Percentiles rank a stretch among this genome's conserved stretches.
Conservation (phyloP, 2,113 vertebrate species). For the Bombycilla garrulus region DNA sequence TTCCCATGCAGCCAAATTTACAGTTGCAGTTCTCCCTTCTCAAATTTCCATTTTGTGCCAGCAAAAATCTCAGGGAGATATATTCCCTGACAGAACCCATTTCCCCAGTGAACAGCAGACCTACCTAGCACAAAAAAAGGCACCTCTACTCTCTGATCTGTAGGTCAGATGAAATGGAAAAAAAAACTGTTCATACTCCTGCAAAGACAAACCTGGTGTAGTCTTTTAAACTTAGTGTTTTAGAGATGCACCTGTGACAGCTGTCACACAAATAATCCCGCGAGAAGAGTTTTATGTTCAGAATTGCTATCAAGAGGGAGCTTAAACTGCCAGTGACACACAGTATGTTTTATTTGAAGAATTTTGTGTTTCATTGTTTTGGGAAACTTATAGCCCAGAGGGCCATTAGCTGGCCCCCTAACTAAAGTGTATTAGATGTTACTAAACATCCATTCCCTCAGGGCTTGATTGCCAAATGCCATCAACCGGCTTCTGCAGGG, state of each 20-base stretch:
- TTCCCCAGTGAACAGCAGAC: not conserved
- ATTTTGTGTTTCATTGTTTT: not conserved
- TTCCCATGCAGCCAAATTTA: not conserved
- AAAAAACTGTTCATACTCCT: accelerated
- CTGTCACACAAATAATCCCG: not conserved
- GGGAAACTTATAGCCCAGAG: not conserved
- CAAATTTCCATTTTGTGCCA: not conserved
- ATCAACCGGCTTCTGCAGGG: not conserved
- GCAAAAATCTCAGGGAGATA: not conserved
- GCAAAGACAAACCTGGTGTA: not conserved
- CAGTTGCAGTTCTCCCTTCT: not conserved
- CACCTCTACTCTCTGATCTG: not conserved
- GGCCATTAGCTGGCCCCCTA: not conserved
- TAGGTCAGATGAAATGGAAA: not conserved
- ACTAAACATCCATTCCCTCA: not conserved
- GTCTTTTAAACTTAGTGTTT: not conserved
- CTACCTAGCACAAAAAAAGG: not conserved
- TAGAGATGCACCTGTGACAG: not conserved
- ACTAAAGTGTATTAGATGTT: not conserved
- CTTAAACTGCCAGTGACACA: not conserved
- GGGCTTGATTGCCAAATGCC: not conserved
- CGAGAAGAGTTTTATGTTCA: not conserved
- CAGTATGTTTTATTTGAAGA: not conserved
- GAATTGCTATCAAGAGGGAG: not conserved
- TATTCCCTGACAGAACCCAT: not conserved